Conservation (phyloP, 2,113 vertebrate species). For the Platycercus adscitus region DNA sequence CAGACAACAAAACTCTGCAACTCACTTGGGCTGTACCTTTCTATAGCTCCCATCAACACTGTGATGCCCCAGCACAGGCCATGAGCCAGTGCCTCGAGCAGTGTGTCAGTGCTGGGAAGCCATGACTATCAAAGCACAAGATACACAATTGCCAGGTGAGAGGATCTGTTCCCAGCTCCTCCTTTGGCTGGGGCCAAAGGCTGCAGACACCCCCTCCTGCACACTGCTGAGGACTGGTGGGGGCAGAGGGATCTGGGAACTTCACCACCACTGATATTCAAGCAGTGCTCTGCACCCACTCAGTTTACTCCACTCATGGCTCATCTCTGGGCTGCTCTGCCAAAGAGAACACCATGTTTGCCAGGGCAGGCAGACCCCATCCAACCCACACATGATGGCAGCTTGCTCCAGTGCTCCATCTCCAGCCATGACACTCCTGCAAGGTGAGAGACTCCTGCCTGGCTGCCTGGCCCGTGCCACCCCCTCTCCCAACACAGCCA, state of each 20-base stretch:
- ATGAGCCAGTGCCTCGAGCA: background rate
- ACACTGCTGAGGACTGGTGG: background rate
- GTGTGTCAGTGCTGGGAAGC: background rate
- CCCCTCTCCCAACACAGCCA: background rate
- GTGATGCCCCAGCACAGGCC: background rate
- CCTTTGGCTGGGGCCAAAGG: background rate
- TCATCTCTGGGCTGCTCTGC: constrained; percentile 9
- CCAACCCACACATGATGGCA: background rate
- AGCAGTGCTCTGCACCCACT: background rate
- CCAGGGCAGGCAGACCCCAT: background rate
- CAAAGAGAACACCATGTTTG: background rate
- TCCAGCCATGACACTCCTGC: background rate
- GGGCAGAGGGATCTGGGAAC: background rate
- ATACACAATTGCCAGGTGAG: background rate
- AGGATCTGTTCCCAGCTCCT: background rate
- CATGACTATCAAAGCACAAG: background rate
- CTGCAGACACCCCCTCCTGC: background rate
- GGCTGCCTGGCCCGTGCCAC: background rate
- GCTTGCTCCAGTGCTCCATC: fast-evolving
- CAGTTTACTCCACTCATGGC: background rate
- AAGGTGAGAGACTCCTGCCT: background rate
- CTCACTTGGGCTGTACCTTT: background rate
- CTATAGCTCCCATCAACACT: background rate
- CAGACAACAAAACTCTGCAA: background rate
- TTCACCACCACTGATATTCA: background rate